Conservation (phyloP, 2,113 vertebrate species). For the Sus scrofa region DNA sequence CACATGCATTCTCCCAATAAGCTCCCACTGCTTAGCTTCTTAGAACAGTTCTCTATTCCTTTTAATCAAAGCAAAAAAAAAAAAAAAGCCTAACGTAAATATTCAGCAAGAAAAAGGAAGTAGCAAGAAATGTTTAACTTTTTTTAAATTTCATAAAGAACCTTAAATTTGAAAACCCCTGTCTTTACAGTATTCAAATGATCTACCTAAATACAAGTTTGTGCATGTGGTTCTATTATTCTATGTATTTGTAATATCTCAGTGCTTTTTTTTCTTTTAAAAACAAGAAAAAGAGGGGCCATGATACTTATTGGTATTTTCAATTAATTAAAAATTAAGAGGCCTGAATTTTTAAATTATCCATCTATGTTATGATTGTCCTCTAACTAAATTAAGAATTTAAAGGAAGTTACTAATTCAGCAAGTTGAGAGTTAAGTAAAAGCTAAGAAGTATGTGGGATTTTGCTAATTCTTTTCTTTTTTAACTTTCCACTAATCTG, state of each 20-base stretch:
- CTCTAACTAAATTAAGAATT: conserved; percentile 14
- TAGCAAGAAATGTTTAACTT: not conserved
- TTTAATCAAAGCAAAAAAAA: not conserved
- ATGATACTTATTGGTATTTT: not conserved
- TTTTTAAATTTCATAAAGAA: not conserved
- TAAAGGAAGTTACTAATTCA: not conserved
- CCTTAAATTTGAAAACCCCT: not conserved
- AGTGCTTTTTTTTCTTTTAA: not conserved
- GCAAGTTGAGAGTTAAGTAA: conserved; percentile 33
- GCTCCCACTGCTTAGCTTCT: not conserved
- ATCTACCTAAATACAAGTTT: not conserved
- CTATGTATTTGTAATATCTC: not conserved
- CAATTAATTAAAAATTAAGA: not conserved
- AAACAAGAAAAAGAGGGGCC: not conserved
- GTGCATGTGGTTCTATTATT: not conserved
- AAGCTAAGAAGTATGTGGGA: not conserved
- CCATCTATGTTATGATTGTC: not conserved
- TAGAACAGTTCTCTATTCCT: not conserved
- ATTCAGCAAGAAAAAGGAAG: conserved; percentile 5
- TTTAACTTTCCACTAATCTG: conserved; percentile 55
- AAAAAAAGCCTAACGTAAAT: not conserved
- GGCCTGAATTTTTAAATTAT: not conserved
- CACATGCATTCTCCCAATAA: not conserved
- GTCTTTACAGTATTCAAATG: not conserved
- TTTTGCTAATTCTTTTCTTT: conserved; percentile 14